Evolutionary conservation across 1,140 invertebrate genomes (phyloP), one percentile per base, ranked within the genome.

Genomic region (Sycophila sp.): DNA sequence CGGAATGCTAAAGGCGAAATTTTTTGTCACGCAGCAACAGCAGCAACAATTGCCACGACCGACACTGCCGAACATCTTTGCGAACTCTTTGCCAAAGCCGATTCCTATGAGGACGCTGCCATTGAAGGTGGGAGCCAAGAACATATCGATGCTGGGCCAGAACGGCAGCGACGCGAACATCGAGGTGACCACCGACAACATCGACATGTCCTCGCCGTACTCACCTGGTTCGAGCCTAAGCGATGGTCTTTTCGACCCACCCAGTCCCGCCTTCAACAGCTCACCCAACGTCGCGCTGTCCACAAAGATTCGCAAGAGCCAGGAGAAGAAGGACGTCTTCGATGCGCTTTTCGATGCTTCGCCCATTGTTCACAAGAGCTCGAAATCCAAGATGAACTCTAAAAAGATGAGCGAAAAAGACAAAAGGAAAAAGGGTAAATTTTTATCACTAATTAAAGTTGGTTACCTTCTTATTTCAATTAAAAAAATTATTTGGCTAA

Each of bases 201-300:
- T 91, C 32, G 92, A 92, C 74, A 91, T 90, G 88, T 94, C 93
- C 58, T 95, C 94, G 11, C 94, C 94, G 0, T 95, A 95, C 84
- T 95, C 93, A 24, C 94, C 94, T 0, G 94, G 92, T 26, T 94
- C 93, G 3, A 92, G 90, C 71, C 91, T 95, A 78, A 94, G 93
- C 75, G 93, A 94, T 77, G 94, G 95, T 81, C 87, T 95, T 38
- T 95, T 95, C 85, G 93, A 94, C 84, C 94, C 94, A 28, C 94
- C 94, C 19, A 84, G 83, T 60, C 85, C 70, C 4, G 58, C 87
- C n/a, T 84, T 83, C 19, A 86, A 83, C 67, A 83, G 73, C 11
- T 82, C 84, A 0, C 82, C 82, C 7, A 73, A 75, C 0, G 68
- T 74, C 13, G 67, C 71, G 15, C 51, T 76, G 60, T 51, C 77